Evolutionary conservation across 2,113 vertebrate genomes (phyloP).

Genomic region (Zapus hudsonius): DNA sequence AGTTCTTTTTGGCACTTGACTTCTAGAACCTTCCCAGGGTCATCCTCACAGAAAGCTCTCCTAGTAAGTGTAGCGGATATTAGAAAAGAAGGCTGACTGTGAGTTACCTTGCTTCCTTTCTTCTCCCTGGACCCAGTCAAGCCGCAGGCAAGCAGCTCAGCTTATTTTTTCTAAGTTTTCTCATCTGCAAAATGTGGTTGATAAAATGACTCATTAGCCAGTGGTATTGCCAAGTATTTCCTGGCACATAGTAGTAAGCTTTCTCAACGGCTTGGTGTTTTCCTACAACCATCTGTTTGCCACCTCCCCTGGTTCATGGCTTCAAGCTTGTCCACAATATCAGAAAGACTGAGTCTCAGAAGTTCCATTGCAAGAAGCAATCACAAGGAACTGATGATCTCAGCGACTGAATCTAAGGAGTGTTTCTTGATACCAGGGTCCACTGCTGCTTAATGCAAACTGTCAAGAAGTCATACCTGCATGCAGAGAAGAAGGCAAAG

Average conservation of each 20-base stretch:
- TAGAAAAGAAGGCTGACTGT: neutral
- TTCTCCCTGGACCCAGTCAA: neutral
- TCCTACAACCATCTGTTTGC: neutral
- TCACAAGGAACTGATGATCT: neutral
- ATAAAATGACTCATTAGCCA: neutral
- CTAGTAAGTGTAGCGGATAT: neutral
- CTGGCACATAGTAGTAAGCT: neutral
- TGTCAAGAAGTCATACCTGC: neutral
- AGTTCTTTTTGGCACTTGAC: neutral
- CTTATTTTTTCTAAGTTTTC: neutral
- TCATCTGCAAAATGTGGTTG: constrained; percentile 28
- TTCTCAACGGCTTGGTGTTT: neutral
- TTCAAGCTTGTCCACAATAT: too few species aligned
- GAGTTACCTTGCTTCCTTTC: neutral
- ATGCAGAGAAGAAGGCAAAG: neutral
- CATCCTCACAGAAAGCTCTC: neutral
- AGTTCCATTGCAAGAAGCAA: neutral
- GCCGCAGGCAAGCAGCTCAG: neutral
- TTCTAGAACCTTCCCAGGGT: neutral
- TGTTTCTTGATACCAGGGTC: neutral
- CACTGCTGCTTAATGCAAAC: neutral
- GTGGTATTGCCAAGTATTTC: neutral
- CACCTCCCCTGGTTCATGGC: neutral
- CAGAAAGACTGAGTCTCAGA: neutral
- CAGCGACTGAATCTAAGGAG: neutral